Evolutionary conservation across 2,113 vertebrate species (phyloP).

Genomic region (Menidia beryllina): DNA sequence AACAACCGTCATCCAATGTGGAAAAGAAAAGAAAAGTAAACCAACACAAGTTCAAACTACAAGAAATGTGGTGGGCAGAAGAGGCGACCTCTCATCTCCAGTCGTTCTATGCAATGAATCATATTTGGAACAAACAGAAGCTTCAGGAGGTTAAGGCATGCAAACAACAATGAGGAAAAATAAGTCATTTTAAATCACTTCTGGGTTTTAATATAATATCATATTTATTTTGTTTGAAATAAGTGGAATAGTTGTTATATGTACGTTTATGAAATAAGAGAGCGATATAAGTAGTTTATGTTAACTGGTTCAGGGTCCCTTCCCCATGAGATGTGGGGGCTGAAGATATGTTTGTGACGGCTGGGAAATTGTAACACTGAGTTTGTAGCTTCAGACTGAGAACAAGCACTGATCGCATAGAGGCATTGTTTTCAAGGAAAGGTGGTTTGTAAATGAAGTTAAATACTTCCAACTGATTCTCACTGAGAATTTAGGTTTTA

Average conservation of each 20-base stretch:
- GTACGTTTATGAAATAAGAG: conserved; percentile 73
- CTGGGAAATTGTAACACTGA: conserved; percentile 3
- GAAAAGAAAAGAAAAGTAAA: conserved; percentile 53
- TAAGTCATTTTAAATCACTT: conserved; percentile 39
- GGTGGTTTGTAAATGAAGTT: neutral
- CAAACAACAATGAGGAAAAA: conserved; percentile 60
- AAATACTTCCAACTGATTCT: conserved; percentile 7
- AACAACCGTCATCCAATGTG: conserved; percentile 66
- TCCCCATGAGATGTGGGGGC: conserved; percentile 55
- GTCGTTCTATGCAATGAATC: conserved; percentile 99
- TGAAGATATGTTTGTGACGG: conserved; percentile 37
- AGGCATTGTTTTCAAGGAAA: conserved; percentile 4
- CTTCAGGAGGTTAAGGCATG: conserved; percentile 24
- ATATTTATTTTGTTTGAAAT: conserved; percentile 75
- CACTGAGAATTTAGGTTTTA: neutral
- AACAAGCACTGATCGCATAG: neutral
- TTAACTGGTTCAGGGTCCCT: conserved; percentile 82
- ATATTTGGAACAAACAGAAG: conserved; percentile 76
- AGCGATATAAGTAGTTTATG: conserved; percentile 50
- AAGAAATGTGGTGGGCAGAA: conserved; percentile 57
- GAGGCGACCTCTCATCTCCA: conserved; percentile 84
- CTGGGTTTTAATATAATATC: conserved; percentile 15
- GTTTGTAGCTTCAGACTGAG: neutral
- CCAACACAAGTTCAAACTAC: conserved; percentile 72
- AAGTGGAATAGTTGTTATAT: conserved; percentile 54